phyloP scores from a whole-genome alignment of 1,140 invertebrate species.

The Steinernema khuongi region DNA sequence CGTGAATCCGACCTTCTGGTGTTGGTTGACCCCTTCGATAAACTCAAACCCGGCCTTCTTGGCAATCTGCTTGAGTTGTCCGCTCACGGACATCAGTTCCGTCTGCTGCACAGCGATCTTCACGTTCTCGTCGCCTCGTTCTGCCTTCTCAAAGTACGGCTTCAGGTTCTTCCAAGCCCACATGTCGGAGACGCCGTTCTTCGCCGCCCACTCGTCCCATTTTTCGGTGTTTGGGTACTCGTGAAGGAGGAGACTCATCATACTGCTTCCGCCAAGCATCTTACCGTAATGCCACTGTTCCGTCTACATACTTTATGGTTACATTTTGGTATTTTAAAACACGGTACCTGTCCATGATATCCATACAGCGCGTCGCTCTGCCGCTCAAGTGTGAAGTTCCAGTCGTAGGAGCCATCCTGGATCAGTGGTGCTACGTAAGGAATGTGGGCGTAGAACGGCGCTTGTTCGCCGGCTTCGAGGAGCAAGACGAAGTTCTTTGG shows the following conservation, averaged over 20 bases:
- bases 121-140: not conserved
- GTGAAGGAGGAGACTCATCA: conserved; percentile 12
- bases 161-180: conserved; percentile 14
- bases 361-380: conserved; percentile 8
- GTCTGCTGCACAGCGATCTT: conserved; percentile 10
- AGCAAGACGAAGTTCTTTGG: conserved; percentile 15
- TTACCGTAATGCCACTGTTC: conserved; percentile 16
- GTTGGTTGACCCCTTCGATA: not conserved
- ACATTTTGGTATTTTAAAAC: not conserved
- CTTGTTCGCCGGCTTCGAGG: conserved; percentile 16
- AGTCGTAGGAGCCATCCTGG: conserved; percentile 16
- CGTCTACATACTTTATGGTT: conserved; percentile 12
- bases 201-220: conserved; percentile 9
- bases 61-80: conserved; percentile 4
- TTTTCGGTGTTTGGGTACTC: conserved; percentile 9
- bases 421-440: conserved; percentile 7
- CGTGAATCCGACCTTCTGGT: not conserved
- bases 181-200: not conserved
- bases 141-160: not conserved
- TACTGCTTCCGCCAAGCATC: conserved; percentile 13
- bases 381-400: conserved; percentile 2
- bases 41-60: not conserved
- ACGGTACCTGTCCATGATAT: conserved; percentile 15
- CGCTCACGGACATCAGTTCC: not conserved
- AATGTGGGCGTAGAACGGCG: conserved; percentile 6